Base-by-base conservation (phyloP, 2,888 invertebrate species). In the Ormyrus labotus region DNA sequence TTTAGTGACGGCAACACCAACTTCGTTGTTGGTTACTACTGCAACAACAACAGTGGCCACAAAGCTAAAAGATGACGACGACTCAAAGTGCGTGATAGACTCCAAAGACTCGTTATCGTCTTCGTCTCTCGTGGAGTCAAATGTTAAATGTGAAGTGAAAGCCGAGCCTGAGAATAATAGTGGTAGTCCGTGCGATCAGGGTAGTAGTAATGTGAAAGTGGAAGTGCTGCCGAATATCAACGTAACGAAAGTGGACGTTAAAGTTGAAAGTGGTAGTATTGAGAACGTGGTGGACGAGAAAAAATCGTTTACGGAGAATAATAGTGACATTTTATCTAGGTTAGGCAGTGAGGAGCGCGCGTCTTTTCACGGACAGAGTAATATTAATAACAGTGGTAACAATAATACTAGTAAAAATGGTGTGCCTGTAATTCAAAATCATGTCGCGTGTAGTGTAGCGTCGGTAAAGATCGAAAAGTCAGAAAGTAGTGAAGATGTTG, bases 381-480 rank as follows among this genome's bases (percentile, higher is more conserved):
- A 85, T 83, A 84, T 83, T 55, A 85, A 83, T 82, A 83, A 81
- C 69, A 83, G 69, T 75, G 79, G 74, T 81, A 83, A 82, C n/a
- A 84, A 81, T 78, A 83, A 82, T 83, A 84, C 81, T 77, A 83
- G 71, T 78, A 83, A 81, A 78, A 83, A 83, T 83, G 86, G 87
- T 86, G 89, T 89, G 87, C 88, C 89, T 88, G 86, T 89, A 86
- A 86, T 88, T 84, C 86, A 87, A 85, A 89, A 89, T 87, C 88
- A 89, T 83, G 85, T 89, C 84, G 85, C 85, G 82, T 88, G 85
- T 84, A 84, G 82, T 87, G 86, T 34, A 34, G 34, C 34, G 4
- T 34, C 86, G 76, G 81, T 85, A 78, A 88, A 87, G 78, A 80
- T 85, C n/a, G 86, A 87, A 65, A 82, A 84, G 64, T 55, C 69